Conservation (phyloP, 2,797 vertebrate species). For the Pempheris klunzingeri region DNA sequence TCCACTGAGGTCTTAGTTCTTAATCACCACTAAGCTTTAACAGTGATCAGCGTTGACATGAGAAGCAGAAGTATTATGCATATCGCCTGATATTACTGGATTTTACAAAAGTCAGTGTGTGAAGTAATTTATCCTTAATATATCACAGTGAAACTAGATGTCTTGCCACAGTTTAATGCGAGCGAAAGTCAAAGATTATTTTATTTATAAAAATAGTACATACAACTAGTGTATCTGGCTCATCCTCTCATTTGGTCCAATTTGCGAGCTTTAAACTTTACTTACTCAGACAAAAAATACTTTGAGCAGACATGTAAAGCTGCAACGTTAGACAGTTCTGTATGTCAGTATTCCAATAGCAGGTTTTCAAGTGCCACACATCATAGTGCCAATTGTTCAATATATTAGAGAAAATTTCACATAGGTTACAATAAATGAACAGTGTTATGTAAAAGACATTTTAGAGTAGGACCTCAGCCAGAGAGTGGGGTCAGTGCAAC, state of each 20-base stretch:
- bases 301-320: slow-evolving; percentile 38
- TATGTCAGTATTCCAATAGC: slow-evolving; percentile 21
- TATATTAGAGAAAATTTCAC: slow-evolving; percentile 15
- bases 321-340: slow-evolving; percentile 40
- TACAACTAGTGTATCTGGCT: slow-evolving; percentile 17
- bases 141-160: slow-evolving; percentile 78
- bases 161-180: slow-evolving; percentile 66
- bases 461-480: slow-evolving; percentile 13
- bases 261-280: slow-evolving; percentile 22
- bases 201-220: slow-evolving; percentile 33
- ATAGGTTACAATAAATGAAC: slow-evolving; percentile 22
- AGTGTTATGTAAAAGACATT: slow-evolving; percentile 30
- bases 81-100: slow-evolving; percentile 42
- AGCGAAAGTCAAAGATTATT: slow-evolving; percentile 44
- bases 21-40: slow-evolving; percentile 60
- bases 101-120: slow-evolving; percentile 59
- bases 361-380: slow-evolving; percentile 42
- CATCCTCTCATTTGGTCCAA: slow-evolving; percentile 25
- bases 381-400: slow-evolving; percentile 29
- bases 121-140: slow-evolving; percentile 48
- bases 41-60: slow-evolving; percentile 64
- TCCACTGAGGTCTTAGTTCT: slow-evolving; percentile 43
- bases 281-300: slow-evolving; percentile 17
- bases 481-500: slow-evolving; percentile 1
- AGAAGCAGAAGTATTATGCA: slow-evolving; percentile 61